These are phyloP conservation scores for Motacilla alba DNA, from an alignment of 2,113 vertebrate species.

Conservation along the genomic window DNA sequence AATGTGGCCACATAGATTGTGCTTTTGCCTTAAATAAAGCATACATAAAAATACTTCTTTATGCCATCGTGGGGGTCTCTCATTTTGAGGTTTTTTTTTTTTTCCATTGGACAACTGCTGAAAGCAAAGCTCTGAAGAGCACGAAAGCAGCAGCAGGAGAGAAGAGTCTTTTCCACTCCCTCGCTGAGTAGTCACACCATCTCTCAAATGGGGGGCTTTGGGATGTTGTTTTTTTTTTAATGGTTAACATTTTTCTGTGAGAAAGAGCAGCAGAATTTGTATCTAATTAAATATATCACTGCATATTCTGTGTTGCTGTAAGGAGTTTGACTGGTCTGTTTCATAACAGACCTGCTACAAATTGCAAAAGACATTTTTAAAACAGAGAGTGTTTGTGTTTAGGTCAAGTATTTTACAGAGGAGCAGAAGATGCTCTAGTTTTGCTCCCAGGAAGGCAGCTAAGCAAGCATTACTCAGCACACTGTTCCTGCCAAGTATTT, in stretches of 20 bases:
- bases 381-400: background rate
- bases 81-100: background rate
- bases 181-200: background rate
- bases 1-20: background rate
- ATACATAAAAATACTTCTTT: background rate
- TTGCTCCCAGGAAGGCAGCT: background rate
- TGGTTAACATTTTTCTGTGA: background rate
- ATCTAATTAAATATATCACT: background rate
- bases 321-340: background rate
- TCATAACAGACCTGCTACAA: background rate
- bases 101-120: background rate
- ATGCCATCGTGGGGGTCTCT: background rate
- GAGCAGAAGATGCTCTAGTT: background rate
- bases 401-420: background rate
- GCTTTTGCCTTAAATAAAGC: background rate
- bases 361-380: background rate
- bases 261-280: background rate
- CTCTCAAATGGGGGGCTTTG: background rate
- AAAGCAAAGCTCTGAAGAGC: background rate
- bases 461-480: constrained; percentile 44
- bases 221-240: background rate
- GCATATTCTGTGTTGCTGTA: background rate
- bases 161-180: background rate
- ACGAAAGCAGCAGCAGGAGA: background rate
- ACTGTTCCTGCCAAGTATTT: background rate